Percentiles rank a stretch among this genome's conserved stretches.
Evolutionary conservation across 2,888 invertebrate species (phyloP).

Genomic region (Dasysyrphus albostriatus): DNA sequence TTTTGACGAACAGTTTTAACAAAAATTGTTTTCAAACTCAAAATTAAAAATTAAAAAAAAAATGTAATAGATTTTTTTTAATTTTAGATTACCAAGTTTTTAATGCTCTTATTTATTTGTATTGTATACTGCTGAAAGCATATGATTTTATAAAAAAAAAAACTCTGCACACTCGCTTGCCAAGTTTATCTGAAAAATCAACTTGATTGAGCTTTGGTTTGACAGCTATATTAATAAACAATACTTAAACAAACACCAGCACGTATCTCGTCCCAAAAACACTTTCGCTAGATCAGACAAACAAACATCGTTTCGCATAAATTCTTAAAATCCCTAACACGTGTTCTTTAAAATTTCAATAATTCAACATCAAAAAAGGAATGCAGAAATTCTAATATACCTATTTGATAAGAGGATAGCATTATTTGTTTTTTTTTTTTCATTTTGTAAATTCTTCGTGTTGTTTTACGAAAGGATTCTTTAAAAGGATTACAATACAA

Average conservation of each 20-base stretch:
- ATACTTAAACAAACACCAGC: background rate
- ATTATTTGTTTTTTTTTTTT: conserved; percentile 55
- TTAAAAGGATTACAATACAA: conserved; percentile 52
- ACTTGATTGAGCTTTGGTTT: background rate
- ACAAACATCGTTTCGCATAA: conserved; percentile 43
- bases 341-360: conserved; percentile 61
- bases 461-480: conserved; percentile 40
- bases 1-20: too few species aligned
- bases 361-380: conserved; percentile 50
- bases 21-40: too few species aligned
- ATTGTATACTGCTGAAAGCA: too few species aligned
- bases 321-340: conserved; percentile 62
- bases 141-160: too few species aligned
- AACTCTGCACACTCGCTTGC: too few species aligned
- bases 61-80: too few species aligned
- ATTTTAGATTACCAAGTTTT: too few species aligned
- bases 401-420: conserved; percentile 19
- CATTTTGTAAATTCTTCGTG: conserved; percentile 31
- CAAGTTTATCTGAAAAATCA: background rate
- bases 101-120: too few species aligned
- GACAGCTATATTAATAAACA: background rate
- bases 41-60: too few species aligned
- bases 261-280: background rate
- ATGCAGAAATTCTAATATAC: conserved; percentile 26
- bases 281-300: conserved; percentile 18